These are phyloP conservation scores for Cydia splendana DNA, from an alignment of 1,140 invertebrate species.

Conservation along the genomic window DNA sequence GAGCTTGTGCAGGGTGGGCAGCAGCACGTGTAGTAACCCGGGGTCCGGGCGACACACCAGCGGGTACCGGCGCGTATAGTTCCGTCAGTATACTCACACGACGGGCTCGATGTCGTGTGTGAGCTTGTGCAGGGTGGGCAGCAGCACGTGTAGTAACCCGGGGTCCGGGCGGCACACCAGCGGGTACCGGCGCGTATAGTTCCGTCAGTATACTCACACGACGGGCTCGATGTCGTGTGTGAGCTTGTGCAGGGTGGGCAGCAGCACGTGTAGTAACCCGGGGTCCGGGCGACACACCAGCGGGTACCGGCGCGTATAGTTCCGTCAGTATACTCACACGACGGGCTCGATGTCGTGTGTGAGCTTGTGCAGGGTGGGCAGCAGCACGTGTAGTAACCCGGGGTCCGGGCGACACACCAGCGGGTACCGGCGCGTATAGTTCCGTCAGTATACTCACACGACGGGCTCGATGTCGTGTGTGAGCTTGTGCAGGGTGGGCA, in stretches of 20 bases:
- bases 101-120: slow-evolving; percentile 53
- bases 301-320: slow-evolving; percentile 49
- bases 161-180: slow-evolving; percentile 59
- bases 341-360: slow-evolving; percentile 53
- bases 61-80: slow-evolving; percentile 49
- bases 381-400: slow-evolving; percentile 54
- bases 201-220: slow-evolving; percentile 48
- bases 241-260: slow-evolving; percentile 57
- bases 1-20: slow-evolving; percentile 57
- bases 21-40: slow-evolving; percentile 54
- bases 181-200: slow-evolving; percentile 49
- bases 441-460: slow-evolving; percentile 48
- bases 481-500: slow-evolving; percentile 57
- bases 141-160: slow-evolving; percentile 54
- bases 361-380: slow-evolving; percentile 57
- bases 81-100: slow-evolving; percentile 48
- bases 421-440: slow-evolving; percentile 49
- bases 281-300: slow-evolving; percentile 59
- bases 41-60: slow-evolving; percentile 59
- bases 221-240: slow-evolving; percentile 53
- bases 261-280: slow-evolving; percentile 54
- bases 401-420: slow-evolving; percentile 59
- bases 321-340: slow-evolving; percentile 48
- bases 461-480: slow-evolving; percentile 53
- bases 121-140: slow-evolving; percentile 57